Percentiles rank a stretch among this genome's conserved stretches.
Evolutionary conservation across 2,888 invertebrate genomes (phyloP).

Genomic region (Patella depressa): DNA sequence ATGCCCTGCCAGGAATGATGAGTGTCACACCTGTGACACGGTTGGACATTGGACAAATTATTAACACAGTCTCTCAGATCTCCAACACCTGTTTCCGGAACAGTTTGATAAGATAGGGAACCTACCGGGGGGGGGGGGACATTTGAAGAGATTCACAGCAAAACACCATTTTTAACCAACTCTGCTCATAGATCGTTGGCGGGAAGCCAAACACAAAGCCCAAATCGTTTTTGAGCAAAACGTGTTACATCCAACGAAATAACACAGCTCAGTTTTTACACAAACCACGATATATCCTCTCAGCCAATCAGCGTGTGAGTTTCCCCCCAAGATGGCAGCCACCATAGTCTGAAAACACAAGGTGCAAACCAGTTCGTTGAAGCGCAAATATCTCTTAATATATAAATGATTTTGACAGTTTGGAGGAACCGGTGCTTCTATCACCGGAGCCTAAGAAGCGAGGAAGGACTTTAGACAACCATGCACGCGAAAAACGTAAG

Average conservation of each 20-base stretch:
- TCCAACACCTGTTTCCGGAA: neutral
- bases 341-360: neutral
- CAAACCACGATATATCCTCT: neutral
- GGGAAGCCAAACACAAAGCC: too few species aligned
- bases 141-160: too few species aligned
- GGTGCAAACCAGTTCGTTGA: neutral
- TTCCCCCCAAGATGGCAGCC: neutral
- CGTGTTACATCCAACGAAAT: neutral
- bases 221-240: neutral
- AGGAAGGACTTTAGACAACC: neutral
- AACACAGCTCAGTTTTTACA: neutral
- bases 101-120: neutral
- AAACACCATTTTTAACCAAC: too few species aligned
- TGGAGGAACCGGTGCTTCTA: too few species aligned
- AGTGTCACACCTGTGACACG: too few species aligned
- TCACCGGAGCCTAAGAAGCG: too few species aligned
- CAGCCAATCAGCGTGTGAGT: neutral
- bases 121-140: neutral
- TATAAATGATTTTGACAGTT: neutral
- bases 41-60: too few species aligned
- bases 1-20: too few species aligned
- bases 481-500: neutral
- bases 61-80: too few species aligned
- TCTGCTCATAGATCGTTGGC: too few species aligned
- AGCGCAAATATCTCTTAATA: neutral